These are phyloP conservation scores for Rhyacophila brunnea DNA, from an alignment of 1,140 invertebrate genomes.

Conservation along the genomic window DNA sequence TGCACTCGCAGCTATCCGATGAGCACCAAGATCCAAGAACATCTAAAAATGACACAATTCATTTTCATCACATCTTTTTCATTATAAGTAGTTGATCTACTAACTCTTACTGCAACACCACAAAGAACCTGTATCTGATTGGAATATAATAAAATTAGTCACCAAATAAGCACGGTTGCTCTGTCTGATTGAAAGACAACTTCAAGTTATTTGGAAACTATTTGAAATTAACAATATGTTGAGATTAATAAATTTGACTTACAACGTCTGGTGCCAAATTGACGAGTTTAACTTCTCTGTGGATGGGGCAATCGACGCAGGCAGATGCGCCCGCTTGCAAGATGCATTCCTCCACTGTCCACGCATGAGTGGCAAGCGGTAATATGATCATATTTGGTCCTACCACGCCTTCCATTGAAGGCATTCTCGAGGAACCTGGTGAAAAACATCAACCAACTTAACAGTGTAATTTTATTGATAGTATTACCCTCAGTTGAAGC, in stretches of 20 bases:
- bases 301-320: slow-evolving; percentile 47
- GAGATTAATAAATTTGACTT: no score
- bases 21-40: slow-evolving; percentile 84
- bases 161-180: no score
- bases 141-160: no score
- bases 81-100: no score
- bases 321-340: slow-evolving; percentile 67
- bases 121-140: no score
- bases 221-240: no score
- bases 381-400: slow-evolving; percentile 22
- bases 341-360: slow-evolving; percentile 96
- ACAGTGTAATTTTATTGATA: no score
- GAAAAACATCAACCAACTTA: slow-evolving; percentile 9
- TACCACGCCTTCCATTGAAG: slow-evolving; percentile 71
- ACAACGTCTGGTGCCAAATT: slow-evolving; percentile 75
- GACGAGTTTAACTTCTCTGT: slow-evolving; percentile 60
- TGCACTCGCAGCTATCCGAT: slow-evolving; percentile 75
- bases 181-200: no score
- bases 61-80: neutral
- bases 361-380: slow-evolving; percentile 55
- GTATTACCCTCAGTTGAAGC: no score
- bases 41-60: slow-evolving; percentile 52
- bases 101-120: no score
- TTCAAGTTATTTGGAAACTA: no score
- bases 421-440: slow-evolving; percentile 70